These are phyloP conservation scores for Bombus confusus DNA, from an alignment of 1,140 invertebrate genomes.

Conservation along the genomic window DNA sequence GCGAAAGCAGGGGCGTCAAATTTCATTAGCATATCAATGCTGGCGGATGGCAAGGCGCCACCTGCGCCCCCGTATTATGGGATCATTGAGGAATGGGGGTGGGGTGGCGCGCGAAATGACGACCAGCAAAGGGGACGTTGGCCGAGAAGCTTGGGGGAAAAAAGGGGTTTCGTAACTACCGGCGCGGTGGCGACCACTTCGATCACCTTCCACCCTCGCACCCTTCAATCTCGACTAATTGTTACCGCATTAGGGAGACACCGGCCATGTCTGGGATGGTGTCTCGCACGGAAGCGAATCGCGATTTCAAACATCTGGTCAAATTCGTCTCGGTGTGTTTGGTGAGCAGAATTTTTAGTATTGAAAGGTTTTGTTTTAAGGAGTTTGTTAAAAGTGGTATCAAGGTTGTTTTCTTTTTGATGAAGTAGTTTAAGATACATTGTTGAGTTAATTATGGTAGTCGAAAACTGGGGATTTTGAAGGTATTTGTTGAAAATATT, in stretches of 20 bases:
- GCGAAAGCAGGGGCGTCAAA: conserved; percentile 80
- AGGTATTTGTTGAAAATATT: too few species aligned
- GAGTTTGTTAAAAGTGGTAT: too few species aligned
- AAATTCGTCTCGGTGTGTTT: not conserved
- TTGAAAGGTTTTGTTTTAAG: too few species aligned
- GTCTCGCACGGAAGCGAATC: not conserved
- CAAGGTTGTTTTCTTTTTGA: too few species aligned
- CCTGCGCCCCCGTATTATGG: conserved; percentile 81
- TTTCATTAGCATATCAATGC: conserved; percentile 84
- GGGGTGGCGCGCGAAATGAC: conserved; percentile 39
- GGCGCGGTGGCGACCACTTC: not conserved
- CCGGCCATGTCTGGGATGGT: not conserved
- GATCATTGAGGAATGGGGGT: conserved; percentile 74
- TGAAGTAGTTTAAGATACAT: too few species aligned
- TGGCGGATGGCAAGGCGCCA: conserved; percentile 81
- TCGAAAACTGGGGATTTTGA: not conserved
- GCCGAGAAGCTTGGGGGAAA: conserved; percentile 28
- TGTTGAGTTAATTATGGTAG: too few species aligned
- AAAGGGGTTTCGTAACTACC: conserved; percentile 47
- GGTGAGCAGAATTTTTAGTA: not conserved
- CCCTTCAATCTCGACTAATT: conserved; percentile 44
- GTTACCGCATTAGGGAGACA: conserved; percentile 46
- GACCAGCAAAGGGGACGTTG: conserved; percentile 38
- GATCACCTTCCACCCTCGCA: conserved; percentile 15
- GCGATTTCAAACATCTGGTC: not conserved